Conservation (phyloP, 2,113 vertebrate species). For the Melozone crissalis region DNA sequence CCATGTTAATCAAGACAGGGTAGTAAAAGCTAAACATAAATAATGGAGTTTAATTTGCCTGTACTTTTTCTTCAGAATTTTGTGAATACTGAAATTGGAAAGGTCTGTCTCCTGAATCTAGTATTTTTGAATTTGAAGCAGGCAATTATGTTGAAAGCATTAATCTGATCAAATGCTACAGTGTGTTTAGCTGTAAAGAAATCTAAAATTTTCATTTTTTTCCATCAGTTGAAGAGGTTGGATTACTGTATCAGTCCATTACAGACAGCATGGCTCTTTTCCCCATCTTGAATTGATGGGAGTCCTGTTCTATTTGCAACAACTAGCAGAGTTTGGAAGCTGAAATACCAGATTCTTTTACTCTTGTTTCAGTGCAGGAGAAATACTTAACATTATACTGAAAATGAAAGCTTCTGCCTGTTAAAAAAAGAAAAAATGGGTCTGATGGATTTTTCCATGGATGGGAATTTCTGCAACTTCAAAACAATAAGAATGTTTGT, state of each 20-base stretch:
- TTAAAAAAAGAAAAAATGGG: not conserved
- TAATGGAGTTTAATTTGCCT: not conserved
- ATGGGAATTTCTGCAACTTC: not conserved
- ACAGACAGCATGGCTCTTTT: not conserved
- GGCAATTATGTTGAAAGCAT: not conserved
- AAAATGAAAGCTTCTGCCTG: not conserved
- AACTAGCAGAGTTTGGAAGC: not conserved
- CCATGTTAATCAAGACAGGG: not conserved
- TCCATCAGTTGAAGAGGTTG: not conserved
- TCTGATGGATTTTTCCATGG: not conserved
- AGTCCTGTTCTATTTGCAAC: not conserved
- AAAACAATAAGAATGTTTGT: not conserved
- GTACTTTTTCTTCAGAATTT: not conserved
- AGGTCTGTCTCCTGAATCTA: not conserved
- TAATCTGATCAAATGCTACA: not conserved
- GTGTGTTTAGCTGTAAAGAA: not conserved
- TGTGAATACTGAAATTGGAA: not conserved
- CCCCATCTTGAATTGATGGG: not conserved
- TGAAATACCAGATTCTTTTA: not conserved
- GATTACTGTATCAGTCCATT: not conserved
- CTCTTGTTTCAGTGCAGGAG: not conserved
- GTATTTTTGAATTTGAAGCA: not conserved
- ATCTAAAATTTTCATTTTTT: not conserved
- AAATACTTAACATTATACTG: not conserved
- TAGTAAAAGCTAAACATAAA: not conserved